phyloP scores from a whole-genome alignment of 2,888 invertebrate species.

The Hermodice carunculata region DNA sequence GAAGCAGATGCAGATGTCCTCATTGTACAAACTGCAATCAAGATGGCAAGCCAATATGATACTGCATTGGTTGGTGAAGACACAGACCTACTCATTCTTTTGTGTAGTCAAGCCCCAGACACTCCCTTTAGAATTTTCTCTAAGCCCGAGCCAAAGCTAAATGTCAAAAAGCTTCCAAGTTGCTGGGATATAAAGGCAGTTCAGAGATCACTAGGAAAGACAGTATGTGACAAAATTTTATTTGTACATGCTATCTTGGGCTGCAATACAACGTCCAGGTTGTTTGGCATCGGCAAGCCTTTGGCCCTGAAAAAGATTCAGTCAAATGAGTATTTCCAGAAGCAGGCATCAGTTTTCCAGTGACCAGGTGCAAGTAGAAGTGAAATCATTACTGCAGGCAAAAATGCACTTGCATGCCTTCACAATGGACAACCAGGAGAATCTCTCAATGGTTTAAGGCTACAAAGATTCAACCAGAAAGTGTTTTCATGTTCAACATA shows the following conservation, averaged over 20 bases:
- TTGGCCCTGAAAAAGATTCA: neutral
- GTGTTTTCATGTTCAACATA: slow-evolving; percentile 20
- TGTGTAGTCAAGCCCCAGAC: too few species aligned
- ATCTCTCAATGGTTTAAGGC: neutral
- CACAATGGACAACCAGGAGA: neutral
- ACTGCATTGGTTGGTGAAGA: slow-evolving; percentile 47
- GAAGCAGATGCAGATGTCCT: slow-evolving; percentile 47
- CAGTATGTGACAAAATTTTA: slow-evolving; percentile 5
- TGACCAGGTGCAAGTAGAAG: neutral
- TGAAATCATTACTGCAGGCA: slow-evolving; percentile 1
- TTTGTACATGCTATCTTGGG: slow-evolving; percentile 20
- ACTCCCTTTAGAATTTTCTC: too few species aligned
- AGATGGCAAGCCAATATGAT: slow-evolving; percentile 7
- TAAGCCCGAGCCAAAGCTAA: neutral
- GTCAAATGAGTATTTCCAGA: neutral
- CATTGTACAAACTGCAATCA: slow-evolving; percentile 43
- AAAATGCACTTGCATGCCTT: neutral
- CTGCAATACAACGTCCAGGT: slow-evolving; percentile 15
- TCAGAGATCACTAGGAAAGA: neutral
- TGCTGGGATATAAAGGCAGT: too few species aligned
- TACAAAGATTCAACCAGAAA: slow-evolving; percentile 27
- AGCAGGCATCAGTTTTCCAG: slow-evolving; percentile 2
- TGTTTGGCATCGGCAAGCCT: slow-evolving; percentile 18
- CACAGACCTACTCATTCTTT: slow-evolving; percentile 48
- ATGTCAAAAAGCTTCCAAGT: neutral